Percentiles rank a stretch among this genome's conserved stretches.
phyloP scores from a whole-genome alignment of 2,113 vertebrate genomes.

The Crocuta crocuta region DNA sequence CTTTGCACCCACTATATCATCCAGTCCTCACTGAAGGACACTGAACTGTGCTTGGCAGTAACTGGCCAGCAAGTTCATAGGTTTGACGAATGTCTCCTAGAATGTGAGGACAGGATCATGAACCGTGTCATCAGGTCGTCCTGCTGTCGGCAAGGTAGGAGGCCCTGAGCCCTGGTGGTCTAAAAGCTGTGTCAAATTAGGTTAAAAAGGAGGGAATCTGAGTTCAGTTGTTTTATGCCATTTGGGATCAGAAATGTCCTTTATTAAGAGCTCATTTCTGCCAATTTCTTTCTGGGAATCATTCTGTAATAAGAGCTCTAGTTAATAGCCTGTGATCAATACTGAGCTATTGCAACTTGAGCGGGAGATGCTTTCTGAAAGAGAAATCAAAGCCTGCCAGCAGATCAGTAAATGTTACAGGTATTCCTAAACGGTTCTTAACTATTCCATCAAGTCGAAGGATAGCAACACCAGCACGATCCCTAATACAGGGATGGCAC shows the following conservation, averaged over 20 bases:
- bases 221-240: not conserved
- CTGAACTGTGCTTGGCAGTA: not conserved
- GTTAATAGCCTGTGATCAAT: conserved; percentile 35
- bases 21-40: not conserved
- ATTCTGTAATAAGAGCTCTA: not conserved
- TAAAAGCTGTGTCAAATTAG: conserved; percentile 1
- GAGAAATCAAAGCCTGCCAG: not conserved
- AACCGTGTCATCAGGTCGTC: not conserved
- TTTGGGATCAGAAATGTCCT: conserved; percentile 10
- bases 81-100: not conserved
- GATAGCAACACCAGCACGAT: not conserved
- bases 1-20: not conserved
- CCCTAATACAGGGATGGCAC: not conserved
- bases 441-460: not conserved
- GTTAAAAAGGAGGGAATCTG: not conserved
- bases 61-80: not conserved
- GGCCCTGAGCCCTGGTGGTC: not conserved
- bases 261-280: not conserved
- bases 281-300: not conserved
- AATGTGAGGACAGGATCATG: not conserved
- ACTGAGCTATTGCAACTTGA: not conserved
- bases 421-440: not conserved
- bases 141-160: not conserved
- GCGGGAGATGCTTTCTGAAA: not conserved
- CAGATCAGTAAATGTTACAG: not conserved